Evolutionary conservation across 2,113 vertebrate species (phyloP).

Genomic region (Halcyon malimbica): DNA sequence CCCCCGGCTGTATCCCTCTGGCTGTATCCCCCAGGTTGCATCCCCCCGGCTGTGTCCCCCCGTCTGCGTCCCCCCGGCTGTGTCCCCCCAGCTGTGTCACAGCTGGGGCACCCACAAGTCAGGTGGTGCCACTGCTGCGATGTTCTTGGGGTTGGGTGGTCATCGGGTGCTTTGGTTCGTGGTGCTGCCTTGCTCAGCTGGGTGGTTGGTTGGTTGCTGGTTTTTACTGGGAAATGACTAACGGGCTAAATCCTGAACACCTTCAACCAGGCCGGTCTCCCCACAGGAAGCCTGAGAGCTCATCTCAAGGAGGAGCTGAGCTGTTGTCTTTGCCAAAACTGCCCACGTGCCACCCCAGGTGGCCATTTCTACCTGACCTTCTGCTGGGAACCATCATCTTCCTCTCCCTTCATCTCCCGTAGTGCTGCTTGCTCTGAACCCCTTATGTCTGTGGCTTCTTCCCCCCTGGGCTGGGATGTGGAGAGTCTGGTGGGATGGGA

Average conservation of each 20-base stretch:
- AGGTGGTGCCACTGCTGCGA: accelerated
- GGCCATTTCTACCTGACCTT: background rate
- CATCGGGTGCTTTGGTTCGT: accelerated
- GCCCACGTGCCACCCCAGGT: background rate
- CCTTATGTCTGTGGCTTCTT: background rate
- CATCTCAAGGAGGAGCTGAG: accelerated
- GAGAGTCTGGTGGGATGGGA: background rate
- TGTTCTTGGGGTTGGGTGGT: accelerated
- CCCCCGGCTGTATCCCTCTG: no score
- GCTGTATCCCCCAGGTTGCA: no score
- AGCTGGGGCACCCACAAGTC: background rate
- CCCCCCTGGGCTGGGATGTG: background rate
- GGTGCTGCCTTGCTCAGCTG: background rate
- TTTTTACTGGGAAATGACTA: background rate
- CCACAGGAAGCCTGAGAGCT: accelerated
- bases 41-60: no score
- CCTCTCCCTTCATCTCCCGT: background rate
- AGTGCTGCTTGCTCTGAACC: background rate
- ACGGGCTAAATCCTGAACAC: accelerated
- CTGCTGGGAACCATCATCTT: background rate
- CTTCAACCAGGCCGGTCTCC: accelerated
- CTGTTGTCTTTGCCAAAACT: background rate
- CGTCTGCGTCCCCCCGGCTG: no score
- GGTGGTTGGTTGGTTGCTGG: background rate
- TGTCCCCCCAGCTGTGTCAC: no score